A percentile compares a stretch with the other conserved stretches of the same genome.
Conservation (phyloP, 2,888 invertebrate species). For the Acleris emargana region DNA sequence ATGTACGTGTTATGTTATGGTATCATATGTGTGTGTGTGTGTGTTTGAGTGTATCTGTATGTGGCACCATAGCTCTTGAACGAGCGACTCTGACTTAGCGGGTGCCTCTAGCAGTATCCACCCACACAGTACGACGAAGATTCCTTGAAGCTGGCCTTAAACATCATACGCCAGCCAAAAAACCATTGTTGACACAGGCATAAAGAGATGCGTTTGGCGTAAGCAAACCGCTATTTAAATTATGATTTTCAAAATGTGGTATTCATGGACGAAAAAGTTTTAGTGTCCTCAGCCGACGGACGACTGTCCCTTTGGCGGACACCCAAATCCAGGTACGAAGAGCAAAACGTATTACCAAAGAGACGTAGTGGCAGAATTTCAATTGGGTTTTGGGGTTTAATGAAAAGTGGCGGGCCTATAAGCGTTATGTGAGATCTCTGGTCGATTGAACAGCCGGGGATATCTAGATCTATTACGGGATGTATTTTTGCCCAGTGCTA, state of each 20-base stretch:
- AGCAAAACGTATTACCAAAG: conserved; percentile 1
- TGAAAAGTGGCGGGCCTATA: conserved; percentile 5
- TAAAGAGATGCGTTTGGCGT: conserved; percentile 27
- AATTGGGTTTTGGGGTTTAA: conserved; percentile 2
- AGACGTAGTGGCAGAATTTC: not conserved
- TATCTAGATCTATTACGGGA: conserved; percentile 2
- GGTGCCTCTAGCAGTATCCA: conserved; percentile 1
- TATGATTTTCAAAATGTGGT: conserved; percentile 28
- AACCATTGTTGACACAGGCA: conserved; percentile 28
- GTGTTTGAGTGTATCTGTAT: too few species aligned
- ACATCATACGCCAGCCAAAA: conserved; percentile 23
- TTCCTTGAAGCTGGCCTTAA: conserved; percentile 21
- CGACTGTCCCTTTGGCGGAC: conserved; percentile 24
- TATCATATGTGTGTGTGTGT: too few species aligned
- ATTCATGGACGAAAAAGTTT: conserved; percentile 35
- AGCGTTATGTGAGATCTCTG: conserved; percentile 6
- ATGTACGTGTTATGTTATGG: too few species aligned
- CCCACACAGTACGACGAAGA: conserved; percentile 25
- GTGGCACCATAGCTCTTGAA: too few species aligned
- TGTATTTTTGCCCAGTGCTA: not conserved
- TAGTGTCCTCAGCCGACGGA: conserved; percentile 31
- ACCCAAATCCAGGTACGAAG: conserved; percentile 4
- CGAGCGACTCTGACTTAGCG: too few species aligned
- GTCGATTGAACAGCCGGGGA: conserved; percentile 1
- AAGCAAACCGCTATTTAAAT: conserved; percentile 27